Percentiles rank a stretch among this genome's conserved stretches.
Conservation (phyloP, 2,797 vertebrate genomes). For the Danio jaintianensis region DNA sequence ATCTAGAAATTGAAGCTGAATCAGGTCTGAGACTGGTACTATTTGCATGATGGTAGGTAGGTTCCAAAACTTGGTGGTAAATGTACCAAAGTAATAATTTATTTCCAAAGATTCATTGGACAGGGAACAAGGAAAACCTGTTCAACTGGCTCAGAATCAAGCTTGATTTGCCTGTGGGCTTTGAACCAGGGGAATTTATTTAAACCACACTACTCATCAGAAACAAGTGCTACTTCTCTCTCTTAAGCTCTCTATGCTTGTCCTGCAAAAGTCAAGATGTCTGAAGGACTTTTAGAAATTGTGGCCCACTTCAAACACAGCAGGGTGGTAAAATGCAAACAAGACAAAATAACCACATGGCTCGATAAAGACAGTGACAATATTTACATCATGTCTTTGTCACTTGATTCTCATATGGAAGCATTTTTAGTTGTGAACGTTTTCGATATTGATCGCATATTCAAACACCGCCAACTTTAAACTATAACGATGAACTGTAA, state of each 20-base stretch:
- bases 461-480: not conserved
- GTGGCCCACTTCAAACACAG: conserved; percentile 10
- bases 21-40: not conserved
- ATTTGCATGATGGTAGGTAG: not conserved
- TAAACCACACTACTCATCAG: conserved; percentile 52
- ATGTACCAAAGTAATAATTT: not conserved
- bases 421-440: not conserved
- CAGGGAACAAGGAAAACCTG: conserved; percentile 30
- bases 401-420: not conserved
- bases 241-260: conserved; percentile 11
- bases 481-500: not conserved
- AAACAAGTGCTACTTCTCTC: conserved; percentile 63
- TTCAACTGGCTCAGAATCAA: conserved; percentile 6
- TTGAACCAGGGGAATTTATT: conserved; percentile 38
- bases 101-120: conserved; percentile 10
- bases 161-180: conserved; percentile 62
- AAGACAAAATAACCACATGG: conserved; percentile 27
- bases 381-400: not conserved
- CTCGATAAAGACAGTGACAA: not conserved
- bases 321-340: conserved; percentile 31
- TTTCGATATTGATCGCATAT: not conserved
- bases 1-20: not conserved
- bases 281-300: conserved; percentile 40
- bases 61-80: conserved; percentile 1
- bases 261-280: conserved; percentile 56